phyloP scores from a whole-genome alignment of 2,797 vertebrate species.

The Malurus splendens region DNA sequence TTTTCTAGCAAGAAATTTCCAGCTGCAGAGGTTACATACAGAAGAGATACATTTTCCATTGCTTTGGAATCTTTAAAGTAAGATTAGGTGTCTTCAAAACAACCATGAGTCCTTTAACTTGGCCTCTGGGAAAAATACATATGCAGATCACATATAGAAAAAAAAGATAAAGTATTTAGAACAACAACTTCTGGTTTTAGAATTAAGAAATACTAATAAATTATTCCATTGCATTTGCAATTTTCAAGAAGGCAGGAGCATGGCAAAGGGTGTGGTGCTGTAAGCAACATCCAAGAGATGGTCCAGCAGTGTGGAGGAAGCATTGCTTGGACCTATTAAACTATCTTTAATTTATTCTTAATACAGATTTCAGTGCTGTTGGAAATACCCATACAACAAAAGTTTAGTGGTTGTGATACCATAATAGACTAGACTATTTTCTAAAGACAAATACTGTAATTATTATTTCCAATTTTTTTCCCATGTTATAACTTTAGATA shows the following conservation, averaged over 20 bases:
- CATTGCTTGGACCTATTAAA: not conserved
- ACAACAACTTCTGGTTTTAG: not conserved
- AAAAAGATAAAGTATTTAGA: not conserved
- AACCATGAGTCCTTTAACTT: not conserved
- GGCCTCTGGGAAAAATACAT: not conserved
- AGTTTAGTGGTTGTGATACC: not conserved
- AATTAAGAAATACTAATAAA: not conserved
- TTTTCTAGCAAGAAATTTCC: not conserved
- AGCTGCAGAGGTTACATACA: not conserved
- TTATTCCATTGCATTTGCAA: not conserved
- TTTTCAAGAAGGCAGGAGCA: not conserved
- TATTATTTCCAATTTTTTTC: not conserved
- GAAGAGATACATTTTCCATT: not conserved
- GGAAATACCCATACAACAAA: not conserved
- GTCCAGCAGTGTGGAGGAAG: not conserved
- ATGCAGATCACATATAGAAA: not conserved
- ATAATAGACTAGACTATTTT: not conserved
- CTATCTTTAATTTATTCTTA: not conserved
- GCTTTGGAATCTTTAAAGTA: not conserved
- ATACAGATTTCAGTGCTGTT: not conserved
- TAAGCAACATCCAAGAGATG: not conserved
- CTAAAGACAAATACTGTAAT: not conserved
- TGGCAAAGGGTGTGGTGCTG: rapidly evolving
- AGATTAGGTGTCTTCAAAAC: not conserved
- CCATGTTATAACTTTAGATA: not conserved